Percentiles rank a stretch among this genome's conserved stretches.
Evolutionary conservation across 2,888 invertebrate genomes (phyloP).

Genomic region (Julus scanicus): DNA sequence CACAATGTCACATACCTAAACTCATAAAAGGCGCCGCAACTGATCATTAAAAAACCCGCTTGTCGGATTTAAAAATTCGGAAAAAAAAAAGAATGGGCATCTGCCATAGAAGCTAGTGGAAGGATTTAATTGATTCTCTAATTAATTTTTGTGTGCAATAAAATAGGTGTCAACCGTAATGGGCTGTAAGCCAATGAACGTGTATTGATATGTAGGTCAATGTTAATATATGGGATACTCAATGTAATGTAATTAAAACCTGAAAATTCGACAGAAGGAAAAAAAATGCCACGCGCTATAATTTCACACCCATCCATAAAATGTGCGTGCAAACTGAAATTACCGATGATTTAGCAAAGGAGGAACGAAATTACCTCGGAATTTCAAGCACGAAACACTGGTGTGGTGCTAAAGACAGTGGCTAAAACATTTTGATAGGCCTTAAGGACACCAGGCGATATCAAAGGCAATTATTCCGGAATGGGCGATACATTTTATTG

Average conservation of each 20-base stretch:
- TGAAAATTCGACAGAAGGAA: background rate
- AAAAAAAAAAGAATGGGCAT: background rate
- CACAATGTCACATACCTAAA: constrained; percentile 20
- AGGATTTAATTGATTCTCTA: background rate
- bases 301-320: constrained; percentile 36
- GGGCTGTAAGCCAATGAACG: constrained; percentile 3
- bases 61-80: background rate
- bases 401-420: background rate
- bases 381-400: background rate
- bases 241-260: constrained; percentile 36
- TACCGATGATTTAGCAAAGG: background rate
- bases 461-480: background rate
- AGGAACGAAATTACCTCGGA: background rate
- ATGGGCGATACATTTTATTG: background rate
- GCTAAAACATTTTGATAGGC: constrained; percentile 13
- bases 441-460: background rate
- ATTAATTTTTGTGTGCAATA: background rate
- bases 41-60: background rate
- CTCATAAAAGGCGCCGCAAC: constrained; percentile 6
- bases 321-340: constrained; percentile 21
- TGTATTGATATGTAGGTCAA: background rate
- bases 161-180: background rate
- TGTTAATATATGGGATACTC: background rate
- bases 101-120: background rate
- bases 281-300: constrained; percentile 37